Evolutionary conservation across 2,888 invertebrate genomes (phyloP).

Genomic region (Agelastica alni): DNA sequence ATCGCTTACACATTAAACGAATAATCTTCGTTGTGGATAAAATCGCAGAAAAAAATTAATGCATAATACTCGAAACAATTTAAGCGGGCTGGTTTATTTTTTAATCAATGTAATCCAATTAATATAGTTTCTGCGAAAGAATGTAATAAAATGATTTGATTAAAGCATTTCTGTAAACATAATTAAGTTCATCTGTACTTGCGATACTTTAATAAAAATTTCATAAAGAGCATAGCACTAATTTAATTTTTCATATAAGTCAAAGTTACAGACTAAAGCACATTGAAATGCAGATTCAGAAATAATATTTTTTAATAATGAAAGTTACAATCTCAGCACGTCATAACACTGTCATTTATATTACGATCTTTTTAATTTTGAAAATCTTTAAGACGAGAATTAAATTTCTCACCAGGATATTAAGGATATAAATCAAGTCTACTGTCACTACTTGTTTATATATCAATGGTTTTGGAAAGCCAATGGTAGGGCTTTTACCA

Average conservation of each 20-base stretch:
- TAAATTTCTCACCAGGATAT: conserved; percentile 53
- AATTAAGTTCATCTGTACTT: conserved; percentile 7
- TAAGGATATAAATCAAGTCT: conserved; percentile 52
- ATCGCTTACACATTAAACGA: too few relatives aligned
- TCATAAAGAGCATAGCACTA: conserved; percentile 30
- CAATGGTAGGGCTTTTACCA: neutral
- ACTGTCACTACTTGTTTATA: conserved; percentile 54
- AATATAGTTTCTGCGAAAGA: conserved; percentile 13
- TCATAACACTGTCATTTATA: conserved; percentile 55
- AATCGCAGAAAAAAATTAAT: too few relatives aligned
- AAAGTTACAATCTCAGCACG: conserved; percentile 51
- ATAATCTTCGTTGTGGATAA: too few relatives aligned
- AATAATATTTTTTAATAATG: conserved; percentile 54
- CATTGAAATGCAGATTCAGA: conserved; percentile 51
- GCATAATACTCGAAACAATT: too few relatives aligned
- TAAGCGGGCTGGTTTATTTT: too few relatives aligned
- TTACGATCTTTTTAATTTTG: conserved; percentile 54
- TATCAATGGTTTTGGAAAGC: conserved; percentile 44
- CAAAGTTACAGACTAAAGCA: conserved; percentile 27
- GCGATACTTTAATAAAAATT: conserved; percentile 18
- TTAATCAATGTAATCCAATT: too few relatives aligned
- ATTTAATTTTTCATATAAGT: conserved; percentile 37
- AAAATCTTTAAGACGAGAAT: conserved; percentile 53
- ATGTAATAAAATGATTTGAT: conserved; percentile 17
- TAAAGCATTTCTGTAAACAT: conserved; percentile 23